Base-by-base conservation (phyloP, 2,113 vertebrate genomes). In the Haliaeetus leucogaster region DNA sequence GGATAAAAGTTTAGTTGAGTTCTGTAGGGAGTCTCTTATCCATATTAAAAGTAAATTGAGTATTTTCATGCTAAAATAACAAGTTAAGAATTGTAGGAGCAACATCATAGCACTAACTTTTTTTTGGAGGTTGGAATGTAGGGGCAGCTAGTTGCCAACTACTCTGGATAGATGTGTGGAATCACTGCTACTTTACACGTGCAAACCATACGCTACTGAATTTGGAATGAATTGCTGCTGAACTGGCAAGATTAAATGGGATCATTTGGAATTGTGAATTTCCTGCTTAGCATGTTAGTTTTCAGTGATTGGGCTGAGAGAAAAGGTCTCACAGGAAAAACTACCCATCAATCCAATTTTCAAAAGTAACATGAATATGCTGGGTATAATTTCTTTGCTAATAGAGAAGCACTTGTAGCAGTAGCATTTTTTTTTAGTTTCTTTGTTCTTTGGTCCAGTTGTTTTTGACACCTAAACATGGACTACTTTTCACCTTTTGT, bases 211-310 rank as follows among this genome's bases (percentile, higher is more conserved):
- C 34, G 8, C 66, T 93, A 71, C 93, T 91, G 83, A 53, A 38
- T 74, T 94, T 82, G 71, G 94, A 95, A 43, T 48, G 50, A 94
- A 40, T 85, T 67, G 85, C 63, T 96, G 95, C 97, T 96, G 91
- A 92, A 50, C 89, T 82, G 85, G 73, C 86, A 71, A 91, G 88
- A 94, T 96, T 93, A 87, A 97, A 83, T 56, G 61, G 56, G 36
- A 90, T 94, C 91, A 47, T 82, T 92, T 86, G 86, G 66, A 94
- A 68, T 15, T 94, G 83, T 40, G 85, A 76, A 76, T 95, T 97
- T 95, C 86, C 29, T 95, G 81, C 43, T 59, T 96, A 80, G 65
- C 47, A 18, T 82, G 29, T 85, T 79, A 6, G 6, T 93, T 97
- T 94, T 79, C 67, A 40, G 89, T 38, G 82, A 50, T 7, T 48